Base-by-base conservation (phyloP, 2,113 vertebrate genomes). In the Microtus ochrogaster region DNA sequence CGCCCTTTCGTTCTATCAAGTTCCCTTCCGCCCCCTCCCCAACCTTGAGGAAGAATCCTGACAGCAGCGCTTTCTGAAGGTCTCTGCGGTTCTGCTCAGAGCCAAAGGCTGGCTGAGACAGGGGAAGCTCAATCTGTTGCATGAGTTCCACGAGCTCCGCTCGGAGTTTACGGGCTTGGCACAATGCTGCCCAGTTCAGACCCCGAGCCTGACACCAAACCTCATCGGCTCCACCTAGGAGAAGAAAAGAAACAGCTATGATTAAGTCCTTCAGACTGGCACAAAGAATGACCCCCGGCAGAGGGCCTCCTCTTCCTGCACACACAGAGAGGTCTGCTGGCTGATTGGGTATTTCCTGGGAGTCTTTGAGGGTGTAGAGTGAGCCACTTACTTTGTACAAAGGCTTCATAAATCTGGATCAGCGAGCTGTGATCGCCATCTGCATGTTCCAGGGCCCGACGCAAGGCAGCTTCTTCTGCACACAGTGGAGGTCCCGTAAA, bases 1-100 rank as follows among this genome's bases (percentile, higher is more conserved):
- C 76, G 47, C 49, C 66, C 68, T 87, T 63, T 39, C 13, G 26
- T 88, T 12, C 17, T 78, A 89, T 55, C 84, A 10, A 21, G 55
- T 58, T 58, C 28, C 16, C 21, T 65, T 0, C 52, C 12, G 30
- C 8, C 72, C 68, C 61, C 79, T 63, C 82, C 58, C 47, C 94
- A 92, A 99, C 99, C 98, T 99, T 99, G 93, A 99, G 99, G 98
- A 99, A 99, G 98, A 99, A 99, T 11, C 99, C 99, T 0, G 99
- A 99, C 98, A 99, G 98, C 97, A 99, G 99, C 0, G 99, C 99
- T n/a, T 99, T 98, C 98, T 99, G 99, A 96, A 99, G 98, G 82
- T 99, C 99, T 7, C 98, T 99, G 95, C 98, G 95, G 90, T 99
- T 99, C 98, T 99, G 98, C 17, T 99, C 99, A 0, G 98, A 99